phyloP scores from a whole-genome alignment of 2,113 vertebrate genomes.

The Indicator indicator region DNA sequence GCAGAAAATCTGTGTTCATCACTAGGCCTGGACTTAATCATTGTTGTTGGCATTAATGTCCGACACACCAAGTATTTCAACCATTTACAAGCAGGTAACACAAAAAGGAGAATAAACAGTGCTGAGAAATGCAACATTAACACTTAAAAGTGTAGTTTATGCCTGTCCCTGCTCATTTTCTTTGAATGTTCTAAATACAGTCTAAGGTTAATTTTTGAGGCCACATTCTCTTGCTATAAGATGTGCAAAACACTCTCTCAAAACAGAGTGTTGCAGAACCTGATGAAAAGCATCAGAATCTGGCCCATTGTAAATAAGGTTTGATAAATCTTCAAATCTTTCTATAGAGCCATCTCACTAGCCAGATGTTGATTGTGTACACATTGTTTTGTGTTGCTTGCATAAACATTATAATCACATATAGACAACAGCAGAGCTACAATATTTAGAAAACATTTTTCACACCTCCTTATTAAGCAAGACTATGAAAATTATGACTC shows the following conservation, averaged over 20 bases:
- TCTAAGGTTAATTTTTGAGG: slow-evolving; percentile 46
- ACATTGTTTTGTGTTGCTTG: slow-evolving; percentile 90
- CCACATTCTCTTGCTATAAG: not conserved
- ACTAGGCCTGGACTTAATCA: not conserved
- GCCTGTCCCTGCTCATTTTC: not conserved
- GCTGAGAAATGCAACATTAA: not conserved
- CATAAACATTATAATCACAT: slow-evolving; percentile 94
- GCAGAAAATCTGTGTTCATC: not conserved
- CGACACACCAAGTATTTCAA: slow-evolving; percentile 9
- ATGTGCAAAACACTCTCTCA: not conserved
- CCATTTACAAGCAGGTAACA: not conserved
- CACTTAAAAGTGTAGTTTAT: not conserved
- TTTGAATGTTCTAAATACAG: slow-evolving; percentile 25
- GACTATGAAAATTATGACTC: slow-evolving; percentile 93
- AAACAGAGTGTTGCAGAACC: not conserved
- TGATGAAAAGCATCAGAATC: slow-evolving; percentile 2
- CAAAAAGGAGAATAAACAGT: not conserved
- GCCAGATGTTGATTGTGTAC: slow-evolving; percentile 92
- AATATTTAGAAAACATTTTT: slow-evolving; percentile 97
- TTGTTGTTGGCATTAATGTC: not conserved
- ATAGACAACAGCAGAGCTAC: slow-evolving; percentile 91
- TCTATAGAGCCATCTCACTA: slow-evolving; percentile 79
- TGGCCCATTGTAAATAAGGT: slow-evolving; percentile 45
- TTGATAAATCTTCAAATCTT: slow-evolving; percentile 77
- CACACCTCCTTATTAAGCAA: slow-evolving; percentile 94